These are phyloP conservation scores for Lochmaea crataegi DNA, from an alignment of 2,888 invertebrate species.

Conservation along the genomic window DNA sequence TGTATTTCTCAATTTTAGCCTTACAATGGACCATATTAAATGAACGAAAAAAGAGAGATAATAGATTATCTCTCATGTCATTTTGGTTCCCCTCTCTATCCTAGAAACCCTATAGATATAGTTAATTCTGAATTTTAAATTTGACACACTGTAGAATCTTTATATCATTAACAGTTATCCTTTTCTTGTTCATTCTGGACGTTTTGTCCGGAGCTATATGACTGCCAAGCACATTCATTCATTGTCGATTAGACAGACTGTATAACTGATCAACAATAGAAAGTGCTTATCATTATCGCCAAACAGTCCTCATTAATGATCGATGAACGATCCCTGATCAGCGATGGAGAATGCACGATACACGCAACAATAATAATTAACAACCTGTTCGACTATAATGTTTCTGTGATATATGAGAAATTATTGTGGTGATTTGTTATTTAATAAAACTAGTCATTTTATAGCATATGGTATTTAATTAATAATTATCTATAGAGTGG, in stretches of 20 bases:
- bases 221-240: conserved; percentile 16
- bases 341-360: conserved; percentile 15
- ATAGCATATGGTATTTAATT: too few relatives aligned
- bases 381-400: conserved; percentile 28
- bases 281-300: conserved; percentile 38
- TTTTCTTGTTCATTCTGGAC: neutral
- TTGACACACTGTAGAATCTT: neutral
- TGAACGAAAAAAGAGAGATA: too few relatives aligned
- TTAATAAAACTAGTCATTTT: neutral
- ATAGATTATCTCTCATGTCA: too few relatives aligned
- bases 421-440: too few relatives aligned
- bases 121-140: too few relatives aligned
- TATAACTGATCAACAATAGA: conserved; percentile 43
- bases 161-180: neutral
- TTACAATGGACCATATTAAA: too few relatives aligned
- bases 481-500: too few relatives aligned
- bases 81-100: too few relatives aligned
- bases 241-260: conserved; percentile 31
- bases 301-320: conserved; percentile 30
- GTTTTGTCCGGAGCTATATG: neutral
- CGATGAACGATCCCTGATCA: conserved; percentile 17
- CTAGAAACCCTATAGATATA: too few relatives aligned
- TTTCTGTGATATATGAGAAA: conserved; percentile 17
- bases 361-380: conserved; percentile 27
- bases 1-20: too few relatives aligned